Evolutionary conservation across 2,797 vertebrate species (phyloP).

Genomic region (Aphelocoma californica): DNA sequence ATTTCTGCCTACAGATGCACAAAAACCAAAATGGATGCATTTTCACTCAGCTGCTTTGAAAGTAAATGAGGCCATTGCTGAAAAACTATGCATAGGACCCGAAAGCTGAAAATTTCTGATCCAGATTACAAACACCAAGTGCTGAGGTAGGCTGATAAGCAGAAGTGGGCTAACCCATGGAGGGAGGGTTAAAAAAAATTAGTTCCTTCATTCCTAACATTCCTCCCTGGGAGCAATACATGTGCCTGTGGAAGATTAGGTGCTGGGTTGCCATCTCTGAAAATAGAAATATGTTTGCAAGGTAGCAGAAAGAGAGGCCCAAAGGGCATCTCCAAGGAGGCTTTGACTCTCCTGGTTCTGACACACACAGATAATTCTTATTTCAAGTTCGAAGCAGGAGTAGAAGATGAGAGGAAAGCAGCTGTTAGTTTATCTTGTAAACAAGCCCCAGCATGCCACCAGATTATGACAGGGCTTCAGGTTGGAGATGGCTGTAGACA

Average conservation of each 20-base stretch:
- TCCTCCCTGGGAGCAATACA: conserved; percentile 26
- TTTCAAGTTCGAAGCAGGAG: conserved; percentile 14
- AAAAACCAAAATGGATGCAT: not conserved
- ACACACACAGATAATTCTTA: conserved; percentile 37
- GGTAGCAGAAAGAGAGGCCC: conserved; percentile 41
- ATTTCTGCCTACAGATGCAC: conserved; percentile 1
- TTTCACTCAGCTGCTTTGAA: conserved; percentile 19
- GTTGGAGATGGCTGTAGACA: not conserved
- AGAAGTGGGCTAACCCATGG: not conserved
- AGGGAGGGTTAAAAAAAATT: not conserved
- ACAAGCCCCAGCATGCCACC: not conserved
- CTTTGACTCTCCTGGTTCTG: conserved; percentile 48
- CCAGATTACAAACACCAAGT: not conserved
- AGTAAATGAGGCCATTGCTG: not conserved
- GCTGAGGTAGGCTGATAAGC: conserved; percentile 38
- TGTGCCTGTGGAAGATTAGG: conserved; percentile 56
- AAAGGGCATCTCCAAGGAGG: conserved; percentile 55
- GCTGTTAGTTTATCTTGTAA: conserved; percentile 58
- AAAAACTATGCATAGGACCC: not conserved
- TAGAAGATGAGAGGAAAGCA: conserved; percentile 39
- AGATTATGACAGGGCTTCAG: conserved; percentile 3
- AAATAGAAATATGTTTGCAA: conserved; percentile 37
- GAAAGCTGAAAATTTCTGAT: conserved; percentile 13
- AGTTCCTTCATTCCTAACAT: conserved; percentile 19
- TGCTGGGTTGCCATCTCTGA: conserved; percentile 11